These are phyloP conservation scores for Zoanthus solanderi DNA, from an alignment of 92 coral and sea anemone species.

Conservation along the genomic window DNA sequence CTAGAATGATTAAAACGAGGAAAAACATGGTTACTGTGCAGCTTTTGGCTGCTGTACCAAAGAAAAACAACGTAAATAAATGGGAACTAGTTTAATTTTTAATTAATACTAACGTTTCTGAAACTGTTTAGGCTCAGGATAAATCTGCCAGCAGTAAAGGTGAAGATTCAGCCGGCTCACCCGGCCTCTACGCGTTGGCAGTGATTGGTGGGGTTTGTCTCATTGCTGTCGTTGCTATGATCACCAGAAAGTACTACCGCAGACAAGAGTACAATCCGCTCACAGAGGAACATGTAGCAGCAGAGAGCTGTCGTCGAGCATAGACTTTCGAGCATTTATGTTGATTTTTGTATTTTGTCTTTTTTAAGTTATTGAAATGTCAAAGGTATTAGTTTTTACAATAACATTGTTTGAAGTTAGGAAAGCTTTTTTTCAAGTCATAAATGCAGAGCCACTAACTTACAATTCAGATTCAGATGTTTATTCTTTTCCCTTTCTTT, in stretches of 20 bases:
- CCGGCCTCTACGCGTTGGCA: conserved; percentile 25
- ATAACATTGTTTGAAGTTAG: too few species aligned
- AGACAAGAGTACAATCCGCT: conserved; percentile 29
- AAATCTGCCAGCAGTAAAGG: neutral
- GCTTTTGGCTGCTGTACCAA: too few species aligned
- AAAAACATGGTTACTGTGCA: too few species aligned
- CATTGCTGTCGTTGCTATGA: conserved; percentile 18
- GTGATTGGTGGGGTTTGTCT: conserved; percentile 27
- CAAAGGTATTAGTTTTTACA: too few species aligned
- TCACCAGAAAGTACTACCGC: neutral
- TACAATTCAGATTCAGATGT: too few species aligned
- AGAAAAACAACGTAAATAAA: too few species aligned
- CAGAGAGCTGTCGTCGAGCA: conserved; percentile 19
- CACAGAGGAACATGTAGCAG: conserved; percentile 1
- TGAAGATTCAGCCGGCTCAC: neutral
- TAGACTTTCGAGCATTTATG: neutral
- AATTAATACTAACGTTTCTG: neutral
- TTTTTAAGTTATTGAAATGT: neutral
- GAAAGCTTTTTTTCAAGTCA: too few species aligned
- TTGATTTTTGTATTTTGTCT: neutral
- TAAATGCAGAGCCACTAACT: too few species aligned
- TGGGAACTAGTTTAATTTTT: too few species aligned
- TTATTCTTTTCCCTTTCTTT: too few species aligned
- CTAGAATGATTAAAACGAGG: too few species aligned
- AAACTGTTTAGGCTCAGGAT: neutral